Evolutionary conservation across 1,140 invertebrate species (phyloP).

Genomic region (Venturia canescens): DNA sequence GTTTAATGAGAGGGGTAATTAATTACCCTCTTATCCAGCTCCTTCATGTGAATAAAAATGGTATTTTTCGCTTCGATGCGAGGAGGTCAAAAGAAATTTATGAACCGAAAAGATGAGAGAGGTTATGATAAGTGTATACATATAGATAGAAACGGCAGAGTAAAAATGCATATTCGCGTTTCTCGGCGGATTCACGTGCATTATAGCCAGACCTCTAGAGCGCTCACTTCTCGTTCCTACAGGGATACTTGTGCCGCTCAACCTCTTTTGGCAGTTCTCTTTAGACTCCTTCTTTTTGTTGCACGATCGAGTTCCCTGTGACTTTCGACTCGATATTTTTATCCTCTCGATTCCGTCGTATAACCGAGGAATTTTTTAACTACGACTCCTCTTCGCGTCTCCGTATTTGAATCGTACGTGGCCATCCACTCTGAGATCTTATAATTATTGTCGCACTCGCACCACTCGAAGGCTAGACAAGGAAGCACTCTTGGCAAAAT

Average conservation of each 20-base stretch:
- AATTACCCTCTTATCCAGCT: slow-evolving; percentile 72
- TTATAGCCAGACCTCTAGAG: neutral
- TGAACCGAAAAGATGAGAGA: neutral
- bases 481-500: neutral
- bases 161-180: slow-evolving; percentile 19
- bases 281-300: slow-evolving; percentile 22
- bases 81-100: slow-evolving; percentile 54
- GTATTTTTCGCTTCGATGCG: slow-evolving; percentile 73
- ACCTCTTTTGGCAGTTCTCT: slow-evolving; percentile 5
- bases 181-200: slow-evolving; percentile 27
- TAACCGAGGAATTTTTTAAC: neutral
- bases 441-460: neutral
- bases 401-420: neutral
- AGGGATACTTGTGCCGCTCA: slow-evolving; percentile 5
- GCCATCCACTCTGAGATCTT: neutral
- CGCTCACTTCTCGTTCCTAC: neutral
- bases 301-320: slow-evolving; percentile 9
- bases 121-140: neutral
- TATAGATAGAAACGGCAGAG: slow-evolving; percentile 9
- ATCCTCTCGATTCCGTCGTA: neutral
- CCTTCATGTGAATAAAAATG: slow-evolving; percentile 68
- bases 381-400: neutral
- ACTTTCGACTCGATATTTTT: slow-evolving; percentile 30
- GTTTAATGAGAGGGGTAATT: slow-evolving; percentile 69
- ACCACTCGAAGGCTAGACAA: neutral